Percentiles rank a stretch among this genome's conserved stretches.
Conservation (phyloP, 2,113 vertebrate genomes). For the Rhinichthys klamathensis region DNA sequence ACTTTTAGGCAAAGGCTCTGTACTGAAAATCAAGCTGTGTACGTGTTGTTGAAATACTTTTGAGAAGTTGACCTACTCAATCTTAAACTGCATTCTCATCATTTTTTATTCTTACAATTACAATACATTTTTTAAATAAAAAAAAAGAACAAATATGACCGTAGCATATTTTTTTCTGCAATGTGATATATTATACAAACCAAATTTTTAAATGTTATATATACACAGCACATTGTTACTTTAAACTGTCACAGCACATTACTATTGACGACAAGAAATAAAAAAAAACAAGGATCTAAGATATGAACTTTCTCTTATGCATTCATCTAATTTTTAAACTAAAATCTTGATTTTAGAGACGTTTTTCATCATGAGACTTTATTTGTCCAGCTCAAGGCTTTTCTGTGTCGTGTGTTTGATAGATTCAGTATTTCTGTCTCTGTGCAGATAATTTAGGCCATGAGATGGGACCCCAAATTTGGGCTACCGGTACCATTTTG, state of each 20-base stretch:
- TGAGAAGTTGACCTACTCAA: background rate
- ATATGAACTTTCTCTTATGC: background rate
- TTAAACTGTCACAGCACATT: background rate
- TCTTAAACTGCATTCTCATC: background rate
- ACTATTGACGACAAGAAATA: background rate
- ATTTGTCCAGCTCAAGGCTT: background rate
- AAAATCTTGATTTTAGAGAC: background rate
- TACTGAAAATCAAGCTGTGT: background rate
- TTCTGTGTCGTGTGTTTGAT: background rate
- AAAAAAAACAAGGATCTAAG: background rate
- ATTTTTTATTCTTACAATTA: too few species aligned
- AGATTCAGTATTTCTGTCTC: conserved; percentile 15
- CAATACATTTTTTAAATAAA: too few species aligned
- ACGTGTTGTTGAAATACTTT: too few species aligned
- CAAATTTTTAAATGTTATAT: too few species aligned
- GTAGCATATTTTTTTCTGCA: too few species aligned
- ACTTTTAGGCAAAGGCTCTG: background rate
- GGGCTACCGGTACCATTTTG: too few species aligned
- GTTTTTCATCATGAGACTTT: too few species aligned
- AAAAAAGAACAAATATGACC: too few species aligned
- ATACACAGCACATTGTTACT: background rate
- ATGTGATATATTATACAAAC: too few species aligned
- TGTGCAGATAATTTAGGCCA: background rate
- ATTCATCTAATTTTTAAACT: background rate
- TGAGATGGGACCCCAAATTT: too few species aligned